Evolutionary conservation across 64 coral and sea anemone genomes (phyloP).

Genomic region (Porites lutea): DNA sequence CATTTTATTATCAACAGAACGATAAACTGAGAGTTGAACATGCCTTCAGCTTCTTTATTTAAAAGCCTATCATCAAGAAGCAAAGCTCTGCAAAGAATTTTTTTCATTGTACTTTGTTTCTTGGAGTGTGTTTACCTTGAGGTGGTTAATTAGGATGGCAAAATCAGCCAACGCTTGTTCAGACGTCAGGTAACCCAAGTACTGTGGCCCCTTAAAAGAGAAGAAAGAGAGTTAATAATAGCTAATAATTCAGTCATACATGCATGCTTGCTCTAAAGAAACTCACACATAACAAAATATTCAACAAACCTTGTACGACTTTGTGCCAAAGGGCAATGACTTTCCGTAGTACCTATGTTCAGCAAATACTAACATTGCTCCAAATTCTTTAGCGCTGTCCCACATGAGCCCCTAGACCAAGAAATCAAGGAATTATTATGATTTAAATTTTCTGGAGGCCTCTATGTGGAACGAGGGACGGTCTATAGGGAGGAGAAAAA

Average conservation of each 20-base stretch:
- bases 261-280: neutral
- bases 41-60: no score
- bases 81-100: no score
- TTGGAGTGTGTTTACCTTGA: conserved; percentile 74
- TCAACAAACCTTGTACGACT: conserved; percentile 85
- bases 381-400: conserved; percentile 87
- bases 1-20: no score
- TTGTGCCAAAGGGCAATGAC: conserved; percentile 85
- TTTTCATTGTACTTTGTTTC: no score
- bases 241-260: neutral
- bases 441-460: no score
- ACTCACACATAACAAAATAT: neutral
- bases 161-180: conserved; percentile 98
- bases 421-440: neutral
- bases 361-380: conserved; percentile 96
- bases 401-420: conserved; percentile 93
- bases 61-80: no score
- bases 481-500: no score
- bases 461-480: no score
- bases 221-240: neutral
- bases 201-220: conserved; percentile 76
- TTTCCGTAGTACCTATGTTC: conserved; percentile 97
- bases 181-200: conserved; percentile 92
- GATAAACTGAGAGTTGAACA: no score
- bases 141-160: conserved; percentile 84